Evolutionary conservation across 2,888 invertebrate species (phyloP).

Genomic region (Callinectes sapidus): DNA sequence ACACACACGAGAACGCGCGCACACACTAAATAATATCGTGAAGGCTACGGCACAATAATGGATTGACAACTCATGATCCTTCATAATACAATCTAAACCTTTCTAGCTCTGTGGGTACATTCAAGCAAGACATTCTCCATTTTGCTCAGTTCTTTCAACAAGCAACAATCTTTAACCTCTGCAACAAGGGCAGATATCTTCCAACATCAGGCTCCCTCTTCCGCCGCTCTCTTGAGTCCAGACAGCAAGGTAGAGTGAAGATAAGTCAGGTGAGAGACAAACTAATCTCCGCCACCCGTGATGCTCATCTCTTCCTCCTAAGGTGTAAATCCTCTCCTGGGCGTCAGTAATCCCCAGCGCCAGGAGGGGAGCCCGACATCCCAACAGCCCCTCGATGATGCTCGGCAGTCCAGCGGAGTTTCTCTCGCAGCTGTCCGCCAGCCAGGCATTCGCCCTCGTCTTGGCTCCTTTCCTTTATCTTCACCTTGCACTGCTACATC

Average conservation of each 20-base stretch:
- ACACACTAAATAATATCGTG: neutral
- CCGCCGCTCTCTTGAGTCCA: neutral
- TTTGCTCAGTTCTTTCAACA: neutral
- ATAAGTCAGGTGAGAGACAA: neutral
- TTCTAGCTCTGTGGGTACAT: neutral
- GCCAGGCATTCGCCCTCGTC: neutral
- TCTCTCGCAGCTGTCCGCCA: neutral
- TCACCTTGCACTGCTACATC: neutral
- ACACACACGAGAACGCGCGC: neutral
- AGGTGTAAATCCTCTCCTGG: slow-evolving; percentile 22
- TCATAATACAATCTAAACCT: neutral
- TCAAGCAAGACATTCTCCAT: neutral
- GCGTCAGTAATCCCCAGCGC: neutral
- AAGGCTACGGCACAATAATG: neutral
- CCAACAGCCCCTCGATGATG: neutral
- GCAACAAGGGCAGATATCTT: neutral
- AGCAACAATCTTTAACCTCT: neutral
- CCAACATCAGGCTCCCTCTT: neutral
- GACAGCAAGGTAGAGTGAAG: neutral
- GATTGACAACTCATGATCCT: too few species aligned
- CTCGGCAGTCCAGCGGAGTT: neutral
- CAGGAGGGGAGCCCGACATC: neutral
- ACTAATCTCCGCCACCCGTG: neutral
- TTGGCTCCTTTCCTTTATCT: neutral
- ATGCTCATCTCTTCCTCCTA: neutral